Evolutionary conservation across 2,888 invertebrate genomes (phyloP).

Genomic region (Tiliacea citrago): DNA sequence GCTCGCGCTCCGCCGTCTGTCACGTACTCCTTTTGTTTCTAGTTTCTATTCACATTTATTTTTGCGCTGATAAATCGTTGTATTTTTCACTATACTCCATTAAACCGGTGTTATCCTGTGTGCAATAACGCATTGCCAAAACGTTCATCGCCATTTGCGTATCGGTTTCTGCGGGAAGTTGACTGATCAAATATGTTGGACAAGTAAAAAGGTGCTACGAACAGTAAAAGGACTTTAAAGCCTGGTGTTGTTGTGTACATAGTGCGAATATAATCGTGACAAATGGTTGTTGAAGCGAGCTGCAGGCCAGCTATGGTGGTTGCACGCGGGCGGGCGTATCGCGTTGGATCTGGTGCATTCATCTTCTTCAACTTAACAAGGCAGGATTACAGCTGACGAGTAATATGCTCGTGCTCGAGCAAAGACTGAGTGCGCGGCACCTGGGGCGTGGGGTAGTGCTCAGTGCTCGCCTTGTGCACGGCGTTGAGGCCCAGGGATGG

Average conservation of each 20-base stretch:
- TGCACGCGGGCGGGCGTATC: constrained; percentile 79
- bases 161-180: constrained; percentile 64
- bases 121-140: constrained; percentile 53
- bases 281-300: constrained; percentile 86
- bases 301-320: constrained; percentile 87
- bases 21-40: constrained; percentile 76
- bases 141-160: constrained; percentile 53
- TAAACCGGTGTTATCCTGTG: constrained; percentile 74
- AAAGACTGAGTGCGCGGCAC: constrained; percentile 86
- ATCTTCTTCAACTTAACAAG: constrained; percentile 88
- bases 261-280: constrained; percentile 73
- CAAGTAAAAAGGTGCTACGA: constrained; percentile 78
- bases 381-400: constrained; percentile 90
- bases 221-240: constrained; percentile 46
- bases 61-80: constrained; percentile 71
- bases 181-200: constrained; percentile 85
- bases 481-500: constrained; percentile 86
- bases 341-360: constrained; percentile 85
- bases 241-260: constrained; percentile 67
- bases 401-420: constrained; percentile 89
- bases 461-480: constrained; percentile 84
- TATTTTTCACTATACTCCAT: constrained; percentile 62
- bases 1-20: constrained; percentile 75
- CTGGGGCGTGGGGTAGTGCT: constrained; percentile 83
- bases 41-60: constrained; percentile 71